A percentile compares a stretch with the other conserved stretches of the same genome.
These are phyloP conservation scores for Equus przewalskii DNA, from an alignment of 2,113 vertebrate species.

Conservation along the genomic window DNA sequence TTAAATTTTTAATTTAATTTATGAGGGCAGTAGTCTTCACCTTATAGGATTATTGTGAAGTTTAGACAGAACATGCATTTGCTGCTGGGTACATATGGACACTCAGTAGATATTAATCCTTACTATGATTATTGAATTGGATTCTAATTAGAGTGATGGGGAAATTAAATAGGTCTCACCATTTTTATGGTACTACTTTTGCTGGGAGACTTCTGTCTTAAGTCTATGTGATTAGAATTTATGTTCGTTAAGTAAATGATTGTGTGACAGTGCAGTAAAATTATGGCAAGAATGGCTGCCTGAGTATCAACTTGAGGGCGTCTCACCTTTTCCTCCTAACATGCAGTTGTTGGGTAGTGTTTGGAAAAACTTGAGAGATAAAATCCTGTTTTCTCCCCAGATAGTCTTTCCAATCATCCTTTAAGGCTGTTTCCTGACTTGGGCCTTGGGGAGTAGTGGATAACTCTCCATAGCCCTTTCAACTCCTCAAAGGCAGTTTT, in stretches of 20 bases:
- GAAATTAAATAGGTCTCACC: background rate
- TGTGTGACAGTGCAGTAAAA: background rate
- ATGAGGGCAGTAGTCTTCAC: background rate
- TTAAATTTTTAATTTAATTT: constrained; percentile 25
- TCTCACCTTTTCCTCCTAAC: background rate
- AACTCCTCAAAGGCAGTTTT: background rate
- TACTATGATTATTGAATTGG: background rate
- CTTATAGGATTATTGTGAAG: background rate
- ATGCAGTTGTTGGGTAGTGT: background rate
- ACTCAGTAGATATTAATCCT: background rate
- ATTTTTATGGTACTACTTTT: background rate
- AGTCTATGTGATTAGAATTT: background rate
- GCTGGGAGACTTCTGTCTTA: background rate
- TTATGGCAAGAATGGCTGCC: background rate
- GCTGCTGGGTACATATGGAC: background rate
- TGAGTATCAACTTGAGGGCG: background rate
- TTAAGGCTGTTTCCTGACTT: background rate
- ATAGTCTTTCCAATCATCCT: background rate
- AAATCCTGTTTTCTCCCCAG: background rate
- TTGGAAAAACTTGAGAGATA: background rate
- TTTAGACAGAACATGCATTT: constrained; percentile 8
- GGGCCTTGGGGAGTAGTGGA: background rate
- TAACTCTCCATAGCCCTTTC: background rate
- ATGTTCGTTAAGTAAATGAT: background rate
- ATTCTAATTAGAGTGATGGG: background rate